Conservation (phyloP, 2,113 vertebrate species). For the Prinia subflava region DNA sequence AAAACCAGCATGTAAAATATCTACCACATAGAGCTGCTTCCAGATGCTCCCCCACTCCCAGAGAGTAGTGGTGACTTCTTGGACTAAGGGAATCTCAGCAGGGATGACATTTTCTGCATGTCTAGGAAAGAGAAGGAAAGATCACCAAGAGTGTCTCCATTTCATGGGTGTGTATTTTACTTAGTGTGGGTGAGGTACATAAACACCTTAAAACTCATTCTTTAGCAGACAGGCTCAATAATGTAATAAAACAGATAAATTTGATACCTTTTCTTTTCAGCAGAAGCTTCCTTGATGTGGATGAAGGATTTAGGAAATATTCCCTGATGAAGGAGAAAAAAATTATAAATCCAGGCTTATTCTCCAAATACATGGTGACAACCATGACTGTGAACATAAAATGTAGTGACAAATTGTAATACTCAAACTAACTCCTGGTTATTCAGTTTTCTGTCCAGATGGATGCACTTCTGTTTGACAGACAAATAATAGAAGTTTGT, state of each 20-base stretch:
- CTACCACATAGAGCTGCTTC: constrained; percentile 97
- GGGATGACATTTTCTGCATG: constrained; percentile 79
- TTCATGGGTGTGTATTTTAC: background rate
- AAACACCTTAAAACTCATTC: background rate
- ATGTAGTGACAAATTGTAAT: background rate
- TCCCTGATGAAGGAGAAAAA: constrained; percentile 74
- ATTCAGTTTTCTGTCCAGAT: background rate
- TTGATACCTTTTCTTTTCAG: constrained; percentile 86
- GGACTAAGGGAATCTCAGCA: constrained; percentile 91
- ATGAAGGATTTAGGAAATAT: constrained; percentile 91
- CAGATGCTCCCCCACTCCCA: constrained; percentile 97
- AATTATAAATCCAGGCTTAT: background rate
- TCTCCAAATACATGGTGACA: background rate
- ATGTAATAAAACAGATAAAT: background rate
- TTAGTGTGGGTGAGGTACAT: background rate
- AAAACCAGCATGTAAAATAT: background rate
- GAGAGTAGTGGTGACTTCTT: constrained; percentile 92
- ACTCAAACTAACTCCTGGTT: background rate
- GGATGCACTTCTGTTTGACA: background rate
- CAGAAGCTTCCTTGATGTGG: constrained; percentile 83
- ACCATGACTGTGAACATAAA: background rate
- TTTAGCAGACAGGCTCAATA: background rate
- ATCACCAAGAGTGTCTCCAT: background rate
- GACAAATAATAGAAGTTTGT: background rate
- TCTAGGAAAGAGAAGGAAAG: constrained; percentile 61